Percentiles rank a stretch among this genome's conserved stretches.
These are phyloP conservation scores for Drosophila dunni DNA, from an alignment of 1,140 invertebrate genomes.

Conservation along the genomic window DNA sequence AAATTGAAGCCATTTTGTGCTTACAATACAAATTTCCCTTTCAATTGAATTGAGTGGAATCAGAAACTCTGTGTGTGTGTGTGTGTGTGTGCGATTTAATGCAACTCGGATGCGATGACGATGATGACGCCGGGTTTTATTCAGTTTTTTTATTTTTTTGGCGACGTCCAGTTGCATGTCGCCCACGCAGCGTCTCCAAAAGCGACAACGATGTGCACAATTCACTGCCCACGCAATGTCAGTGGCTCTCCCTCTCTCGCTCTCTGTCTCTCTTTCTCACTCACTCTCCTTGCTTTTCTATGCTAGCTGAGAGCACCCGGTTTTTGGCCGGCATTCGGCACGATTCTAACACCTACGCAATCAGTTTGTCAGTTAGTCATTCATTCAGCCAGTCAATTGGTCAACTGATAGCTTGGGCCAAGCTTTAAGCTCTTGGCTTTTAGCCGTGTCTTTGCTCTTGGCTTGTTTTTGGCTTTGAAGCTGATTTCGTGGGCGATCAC, in stretches of 20 bases:
- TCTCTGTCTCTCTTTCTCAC: neutral
- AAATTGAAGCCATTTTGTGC: neutral
- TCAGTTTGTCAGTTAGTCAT: conserved; percentile 13
- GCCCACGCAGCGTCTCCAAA: conserved; percentile 23
- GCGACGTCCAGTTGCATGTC: conserved; percentile 28
- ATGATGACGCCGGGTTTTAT: neutral
- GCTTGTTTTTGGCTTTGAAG: conserved; percentile 18
- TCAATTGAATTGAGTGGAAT: conserved; percentile 29
- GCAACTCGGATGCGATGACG: neutral
- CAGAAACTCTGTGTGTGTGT: neutral
- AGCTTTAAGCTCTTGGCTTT: conserved; percentile 8
- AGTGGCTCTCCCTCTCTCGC: neutral
- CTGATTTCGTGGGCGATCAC: conserved; percentile 38
- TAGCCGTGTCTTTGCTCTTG: neutral
- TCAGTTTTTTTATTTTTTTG: conserved; percentile 10
- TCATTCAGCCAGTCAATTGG: conserved; percentile 10
- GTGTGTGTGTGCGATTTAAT: neutral
- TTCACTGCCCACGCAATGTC: conserved; percentile 16
- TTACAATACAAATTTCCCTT: conserved; percentile 34
- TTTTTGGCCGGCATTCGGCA: conserved; percentile 46
- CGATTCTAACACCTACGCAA: conserved; percentile 18
- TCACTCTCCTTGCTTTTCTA: neutral
- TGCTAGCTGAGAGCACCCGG: conserved; percentile 17
- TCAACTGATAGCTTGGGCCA: conserved; percentile 18
- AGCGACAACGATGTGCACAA: conserved; percentile 26